A percentile compares a stretch with the other conserved stretches of the same genome.
phyloP scores from a whole-genome alignment of 2,888 invertebrate species.

The Eutolmus rufibarbis region DNA sequence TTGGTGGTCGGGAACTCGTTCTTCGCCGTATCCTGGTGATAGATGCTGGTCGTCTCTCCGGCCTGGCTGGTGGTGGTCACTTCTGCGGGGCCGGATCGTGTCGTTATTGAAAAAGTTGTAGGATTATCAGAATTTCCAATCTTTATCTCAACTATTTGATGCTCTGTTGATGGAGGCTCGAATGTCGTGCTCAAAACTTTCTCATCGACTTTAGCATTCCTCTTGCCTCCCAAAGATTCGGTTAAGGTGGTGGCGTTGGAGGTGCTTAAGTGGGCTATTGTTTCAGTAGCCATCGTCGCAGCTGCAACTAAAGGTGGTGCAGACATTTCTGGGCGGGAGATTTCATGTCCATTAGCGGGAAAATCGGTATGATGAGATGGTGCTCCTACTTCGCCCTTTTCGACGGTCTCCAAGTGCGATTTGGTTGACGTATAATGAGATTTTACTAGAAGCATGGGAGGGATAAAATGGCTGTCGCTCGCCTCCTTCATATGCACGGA shows the following conservation, averaged over 20 bases:
- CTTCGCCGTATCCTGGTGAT: background rate
- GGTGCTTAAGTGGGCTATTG: background rate
- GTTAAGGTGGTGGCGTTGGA: background rate
- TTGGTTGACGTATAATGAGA: slow-evolving; percentile 60
- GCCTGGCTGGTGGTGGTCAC: background rate
- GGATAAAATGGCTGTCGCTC: slow-evolving; percentile 61
- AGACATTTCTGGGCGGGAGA: background rate
- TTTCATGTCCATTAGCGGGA: background rate
- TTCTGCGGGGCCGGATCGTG: background rate
- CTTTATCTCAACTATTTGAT: slow-evolving; percentile 47
- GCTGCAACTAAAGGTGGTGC: background rate
- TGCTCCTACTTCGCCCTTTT: slow-evolving; percentile 6
- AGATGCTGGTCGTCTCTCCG: background rate
- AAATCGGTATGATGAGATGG: background rate
- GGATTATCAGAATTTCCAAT: slow-evolving; percentile 45
- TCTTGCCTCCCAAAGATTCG: background rate
- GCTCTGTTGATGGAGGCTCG: slow-evolving; percentile 30
- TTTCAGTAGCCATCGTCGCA: background rate
- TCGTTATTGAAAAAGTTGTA: slow-evolving; percentile 44
- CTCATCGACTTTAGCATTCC: background rate
- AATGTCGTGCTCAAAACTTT: slow-evolving; percentile 30
- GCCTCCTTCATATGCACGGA: slow-evolving; percentile 54
- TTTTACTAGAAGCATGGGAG: slow-evolving; percentile 62
- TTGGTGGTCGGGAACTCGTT: background rate
- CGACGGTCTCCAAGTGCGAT: slow-evolving; percentile 41